A percentile compares a stretch with the other conserved stretches of the same genome.
Conservation (phyloP, 1,140 invertebrate genomes). For the Magallana ariakensis region DNA sequence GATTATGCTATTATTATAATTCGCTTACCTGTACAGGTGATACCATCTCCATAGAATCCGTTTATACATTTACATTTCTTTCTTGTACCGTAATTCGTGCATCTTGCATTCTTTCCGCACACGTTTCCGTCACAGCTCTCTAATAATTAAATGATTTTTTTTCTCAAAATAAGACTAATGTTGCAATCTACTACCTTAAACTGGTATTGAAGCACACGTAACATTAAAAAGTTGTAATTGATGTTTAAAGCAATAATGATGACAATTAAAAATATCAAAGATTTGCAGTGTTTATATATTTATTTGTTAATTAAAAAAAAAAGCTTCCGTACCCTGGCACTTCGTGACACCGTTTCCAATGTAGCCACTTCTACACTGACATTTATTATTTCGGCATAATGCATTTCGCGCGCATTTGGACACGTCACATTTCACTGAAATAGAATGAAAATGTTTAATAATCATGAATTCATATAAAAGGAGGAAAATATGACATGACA, state of each 20-base stretch:
- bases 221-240: too few relatives aligned
- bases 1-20: neutral
- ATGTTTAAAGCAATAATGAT: too few relatives aligned
- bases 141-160: neutral
- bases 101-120: constrained; percentile 41
- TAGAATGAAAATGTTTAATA: neutral
- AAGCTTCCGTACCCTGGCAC: constrained; percentile 26
- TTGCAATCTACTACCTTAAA: neutral
- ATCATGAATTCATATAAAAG: neutral
- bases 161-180: neutral
- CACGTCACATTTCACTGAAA: neutral
- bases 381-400: constrained; percentile 28
- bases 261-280: too few relatives aligned
- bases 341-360: constrained; percentile 23
- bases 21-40: constrained; percentile 4
- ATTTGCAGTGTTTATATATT: too few relatives aligned
- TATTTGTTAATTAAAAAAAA: neutral
- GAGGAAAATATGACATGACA: neutral
- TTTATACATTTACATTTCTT: constrained; percentile 43
- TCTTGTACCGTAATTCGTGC: neutral
- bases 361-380: constrained; percentile 40
- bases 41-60: constrained; percentile 47
- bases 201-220: too few relatives aligned
- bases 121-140: constrained; percentile 38
- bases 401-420: constrained; percentile 32